Conservation (phyloP, 2,797 vertebrate species). For the Orientallactaga sibirica region DNA sequence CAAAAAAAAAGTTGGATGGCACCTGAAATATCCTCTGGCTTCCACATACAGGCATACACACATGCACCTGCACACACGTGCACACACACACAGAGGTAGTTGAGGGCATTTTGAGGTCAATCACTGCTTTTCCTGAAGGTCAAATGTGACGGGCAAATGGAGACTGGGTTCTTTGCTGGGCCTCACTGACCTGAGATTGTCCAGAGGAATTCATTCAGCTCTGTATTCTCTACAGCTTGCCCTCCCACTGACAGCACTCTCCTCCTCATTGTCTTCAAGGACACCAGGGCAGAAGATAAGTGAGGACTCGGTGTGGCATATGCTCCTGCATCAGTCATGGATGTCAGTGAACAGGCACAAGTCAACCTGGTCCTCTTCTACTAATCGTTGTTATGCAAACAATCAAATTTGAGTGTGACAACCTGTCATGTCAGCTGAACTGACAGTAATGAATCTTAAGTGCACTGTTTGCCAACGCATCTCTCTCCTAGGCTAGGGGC, state of each 20-base stretch:
- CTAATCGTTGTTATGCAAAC: constrained; percentile 54
- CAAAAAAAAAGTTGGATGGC: no score
- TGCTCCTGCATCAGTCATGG: not conserved
- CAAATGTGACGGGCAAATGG: not conserved
- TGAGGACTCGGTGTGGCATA: no score
- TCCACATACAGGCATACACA: no score
- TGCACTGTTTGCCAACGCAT: not conserved
- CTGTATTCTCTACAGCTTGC: not conserved
- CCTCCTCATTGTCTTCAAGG: not conserved
- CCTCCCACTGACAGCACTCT: no score
- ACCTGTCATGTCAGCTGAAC: constrained; percentile 37
- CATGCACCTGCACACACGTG: no score
- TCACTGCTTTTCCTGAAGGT: not conserved
- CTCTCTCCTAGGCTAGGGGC: not conserved
- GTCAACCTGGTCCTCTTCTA: not conserved
- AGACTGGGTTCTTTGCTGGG: not conserved
- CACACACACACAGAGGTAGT: not conserved
- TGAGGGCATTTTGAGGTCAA: not conserved
- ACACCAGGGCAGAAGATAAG: not conserved
- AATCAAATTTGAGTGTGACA: constrained; percentile 26
- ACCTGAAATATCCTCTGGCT: no score
- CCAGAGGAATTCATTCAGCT: not conserved
- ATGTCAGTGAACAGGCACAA: not conserved
- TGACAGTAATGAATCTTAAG: not conserved
- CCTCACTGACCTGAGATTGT: not conserved